Evolutionary conservation across 2,888 invertebrate species (phyloP).

Genomic region (Tuberolachnus salignus): DNA sequence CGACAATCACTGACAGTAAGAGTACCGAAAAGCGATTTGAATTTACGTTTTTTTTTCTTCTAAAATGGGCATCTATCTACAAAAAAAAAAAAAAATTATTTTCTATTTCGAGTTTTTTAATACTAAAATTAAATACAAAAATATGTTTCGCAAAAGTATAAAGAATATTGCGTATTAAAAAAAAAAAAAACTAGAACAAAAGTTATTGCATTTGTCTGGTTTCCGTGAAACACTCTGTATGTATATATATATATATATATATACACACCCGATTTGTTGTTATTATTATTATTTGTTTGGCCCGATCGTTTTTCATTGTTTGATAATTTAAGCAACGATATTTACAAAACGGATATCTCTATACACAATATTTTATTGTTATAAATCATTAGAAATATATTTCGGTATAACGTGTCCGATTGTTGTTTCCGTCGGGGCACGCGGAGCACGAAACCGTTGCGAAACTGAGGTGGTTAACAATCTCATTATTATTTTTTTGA

Average conservation of each 20-base stretch:
- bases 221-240: too few species aligned
- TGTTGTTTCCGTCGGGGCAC: constrained; percentile 21
- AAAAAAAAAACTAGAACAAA: neutral
- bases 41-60: too few species aligned
- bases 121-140: too few species aligned
- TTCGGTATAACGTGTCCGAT: constrained; percentile 13
- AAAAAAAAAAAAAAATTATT: too few species aligned
- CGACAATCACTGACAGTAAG: too few species aligned
- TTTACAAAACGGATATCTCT: constrained; percentile 21
- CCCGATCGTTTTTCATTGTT: constrained; percentile 26
- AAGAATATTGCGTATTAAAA: too few species aligned
- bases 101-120: too few species aligned
- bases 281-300: neutral
- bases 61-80: too few species aligned
- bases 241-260: too few species aligned
- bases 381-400: constrained; percentile 26
- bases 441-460: constrained; percentile 34
- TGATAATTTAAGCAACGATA: neutral
- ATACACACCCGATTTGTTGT: constrained; percentile 22
- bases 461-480: constrained; percentile 19
- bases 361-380: neutral
- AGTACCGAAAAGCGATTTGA: too few species aligned
- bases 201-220: too few species aligned
- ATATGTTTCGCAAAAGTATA: too few species aligned
- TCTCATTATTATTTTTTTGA: constrained; percentile 12